Evolutionary conservation across 2,888 invertebrate genomes (phyloP).

Genomic region (Myopa testacea): DNA sequence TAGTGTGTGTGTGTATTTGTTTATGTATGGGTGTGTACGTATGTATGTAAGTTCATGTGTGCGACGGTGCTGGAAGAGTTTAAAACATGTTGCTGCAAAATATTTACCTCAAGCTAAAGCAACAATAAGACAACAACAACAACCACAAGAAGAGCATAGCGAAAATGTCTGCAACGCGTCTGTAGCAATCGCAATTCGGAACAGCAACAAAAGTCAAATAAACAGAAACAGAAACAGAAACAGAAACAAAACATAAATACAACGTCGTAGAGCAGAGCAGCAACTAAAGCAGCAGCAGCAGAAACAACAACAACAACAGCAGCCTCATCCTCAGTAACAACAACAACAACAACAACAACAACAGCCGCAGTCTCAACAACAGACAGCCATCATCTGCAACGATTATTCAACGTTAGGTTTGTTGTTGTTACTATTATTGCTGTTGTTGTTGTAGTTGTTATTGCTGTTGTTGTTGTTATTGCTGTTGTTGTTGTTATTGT

Average conservation of each 20-base stretch:
- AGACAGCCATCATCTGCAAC: slow-evolving; percentile 45
- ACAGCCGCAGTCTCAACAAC: neutral
- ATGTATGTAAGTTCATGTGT: slow-evolving; percentile 5
- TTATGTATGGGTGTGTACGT: neutral
- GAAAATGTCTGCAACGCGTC: slow-evolving; percentile 6
- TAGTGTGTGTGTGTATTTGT: neutral
- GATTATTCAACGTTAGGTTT: slow-evolving; percentile 44
- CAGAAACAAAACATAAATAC: too few relatives aligned
- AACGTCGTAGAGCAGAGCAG: slow-evolving; percentile 18
- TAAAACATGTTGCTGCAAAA: slow-evolving; percentile 23
- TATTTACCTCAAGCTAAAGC: neutral
- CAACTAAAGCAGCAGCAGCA: neutral
- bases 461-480: slow-evolving; percentile 10
- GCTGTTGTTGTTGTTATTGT: slow-evolving; percentile 17
- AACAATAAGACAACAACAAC: slow-evolving; percentile 9
- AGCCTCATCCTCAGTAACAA: neutral
- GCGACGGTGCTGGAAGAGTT: neutral
- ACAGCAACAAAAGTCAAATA: neutral
- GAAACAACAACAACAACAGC: neutral
- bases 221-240: too few relatives aligned
- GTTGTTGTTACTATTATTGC: neutral
- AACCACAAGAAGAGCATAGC: neutral
- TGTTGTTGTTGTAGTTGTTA: slow-evolving; percentile 24
- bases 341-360: neutral
- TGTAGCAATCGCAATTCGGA: neutral